A percentile compares a stretch with the other conserved stretches of the same genome.
Conservation (phyloP, 2,113 vertebrate genomes). For the Poecilia latipinna region DNA sequence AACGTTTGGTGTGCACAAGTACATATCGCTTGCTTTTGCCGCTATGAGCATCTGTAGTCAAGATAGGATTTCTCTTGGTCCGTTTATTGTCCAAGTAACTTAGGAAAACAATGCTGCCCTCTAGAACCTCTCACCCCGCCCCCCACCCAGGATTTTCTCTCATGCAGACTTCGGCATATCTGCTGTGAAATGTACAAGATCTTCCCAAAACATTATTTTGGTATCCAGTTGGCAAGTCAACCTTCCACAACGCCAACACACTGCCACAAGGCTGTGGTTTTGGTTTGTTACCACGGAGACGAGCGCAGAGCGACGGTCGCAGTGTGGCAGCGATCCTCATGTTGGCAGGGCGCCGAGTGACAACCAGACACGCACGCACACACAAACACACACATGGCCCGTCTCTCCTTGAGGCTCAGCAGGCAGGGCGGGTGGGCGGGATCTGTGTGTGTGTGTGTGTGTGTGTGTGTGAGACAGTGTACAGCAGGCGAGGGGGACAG, state of each 20-base stretch:
- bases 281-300: conserved; percentile 71
- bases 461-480: conserved; percentile 87
- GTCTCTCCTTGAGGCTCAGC: conserved; percentile 57
- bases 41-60: no score
- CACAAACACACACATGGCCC: conserved; percentile 24
- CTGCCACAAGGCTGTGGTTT: conserved; percentile 58
- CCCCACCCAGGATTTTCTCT: not conserved
- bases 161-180: conserved; percentile 38
- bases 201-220: conserved; percentile 50
- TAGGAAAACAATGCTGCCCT: conserved; percentile 1
- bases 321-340: conserved; percentile 68
- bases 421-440: conserved; percentile 30
- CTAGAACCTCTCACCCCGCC: not conserved
- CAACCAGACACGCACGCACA: conserved; percentile 61
- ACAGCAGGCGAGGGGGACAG: conserved; percentile 95
- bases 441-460: conserved; percentile 60
- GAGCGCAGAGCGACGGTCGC: conserved; percentile 50
- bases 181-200: conserved; percentile 52
- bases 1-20: no score
- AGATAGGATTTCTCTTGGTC: no score
- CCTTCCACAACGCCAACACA: conserved; percentile 45
- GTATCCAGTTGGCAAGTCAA: conserved; percentile 47
- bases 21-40: no score
- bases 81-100: not conserved
- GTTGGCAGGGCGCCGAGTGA: conserved; percentile 82